Conservation (phyloP, 2,113 vertebrate genomes). For the Tachysurus vachellii region DNA sequence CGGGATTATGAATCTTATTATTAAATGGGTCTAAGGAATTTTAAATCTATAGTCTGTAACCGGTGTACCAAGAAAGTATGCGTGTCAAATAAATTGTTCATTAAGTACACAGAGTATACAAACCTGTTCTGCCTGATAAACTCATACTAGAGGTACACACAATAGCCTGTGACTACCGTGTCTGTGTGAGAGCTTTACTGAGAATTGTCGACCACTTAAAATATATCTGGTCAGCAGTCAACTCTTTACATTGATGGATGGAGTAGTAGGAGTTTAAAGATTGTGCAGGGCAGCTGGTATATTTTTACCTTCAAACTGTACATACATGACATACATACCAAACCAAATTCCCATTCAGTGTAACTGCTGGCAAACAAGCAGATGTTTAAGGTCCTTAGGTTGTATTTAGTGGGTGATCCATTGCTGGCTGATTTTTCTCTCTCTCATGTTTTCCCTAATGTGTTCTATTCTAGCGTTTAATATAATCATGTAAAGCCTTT, state of each 20-base stretch:
- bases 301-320: neutral
- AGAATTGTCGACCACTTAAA: neutral
- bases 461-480: neutral
- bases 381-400: too few species aligned
- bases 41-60: neutral
- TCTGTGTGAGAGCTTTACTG: neutral
- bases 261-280: neutral
- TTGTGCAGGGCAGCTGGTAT: neutral
- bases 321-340: neutral
- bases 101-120: neutral
- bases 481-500: neutral
- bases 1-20: neutral
- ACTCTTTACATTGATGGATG: neutral
- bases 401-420: neutral
- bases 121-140: slow-evolving; percentile 23
- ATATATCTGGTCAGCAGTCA: neutral
- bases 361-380: neutral
- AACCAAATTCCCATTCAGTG: neutral
- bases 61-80: neutral
- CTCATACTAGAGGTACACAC: neutral
- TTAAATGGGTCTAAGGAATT: neutral
- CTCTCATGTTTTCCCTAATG: neutral
- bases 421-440: neutral
- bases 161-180: neutral
- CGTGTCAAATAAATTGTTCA: neutral